Evolutionary conservation across 2,888 invertebrate species (phyloP).

Genomic region (Cheilosia urbana): DNA sequence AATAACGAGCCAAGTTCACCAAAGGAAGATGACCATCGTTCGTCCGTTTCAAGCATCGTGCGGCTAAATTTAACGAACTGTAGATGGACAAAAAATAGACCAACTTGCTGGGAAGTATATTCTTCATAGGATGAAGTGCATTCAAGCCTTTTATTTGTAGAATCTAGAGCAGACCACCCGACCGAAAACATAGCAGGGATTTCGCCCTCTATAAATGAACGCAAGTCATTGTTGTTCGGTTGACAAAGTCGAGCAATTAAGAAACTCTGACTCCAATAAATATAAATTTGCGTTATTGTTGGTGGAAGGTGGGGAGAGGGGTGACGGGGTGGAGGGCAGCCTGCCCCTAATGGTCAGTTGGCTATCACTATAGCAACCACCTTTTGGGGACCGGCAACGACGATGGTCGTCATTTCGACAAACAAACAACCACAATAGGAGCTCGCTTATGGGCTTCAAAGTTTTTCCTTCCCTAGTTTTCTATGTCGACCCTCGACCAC

Average conservation of each 20-base stretch:
- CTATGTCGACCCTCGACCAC: background rate
- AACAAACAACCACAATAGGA: constrained; percentile 55
- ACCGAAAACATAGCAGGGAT: background rate
- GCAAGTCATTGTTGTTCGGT: constrained; percentile 61
- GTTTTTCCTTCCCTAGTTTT: constrained; percentile 37
- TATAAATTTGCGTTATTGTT: constrained; percentile 62
- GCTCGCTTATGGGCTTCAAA: constrained; percentile 31
- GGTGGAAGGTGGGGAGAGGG: background rate
- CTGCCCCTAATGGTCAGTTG: too few relatives aligned
- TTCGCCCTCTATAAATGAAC: constrained; percentile 48
- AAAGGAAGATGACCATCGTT: constrained; percentile 60
- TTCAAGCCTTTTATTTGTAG: constrained; percentile 48
- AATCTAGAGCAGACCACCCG: background rate
- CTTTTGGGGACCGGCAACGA: constrained; percentile 3
- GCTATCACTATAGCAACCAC: background rate
- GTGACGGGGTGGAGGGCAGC: too few relatives aligned
- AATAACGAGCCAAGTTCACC: constrained; percentile 62
- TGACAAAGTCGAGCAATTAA: constrained; percentile 72
- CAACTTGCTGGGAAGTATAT: constrained; percentile 15
- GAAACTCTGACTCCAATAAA: constrained; percentile 72
- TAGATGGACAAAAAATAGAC: constrained; percentile 47
- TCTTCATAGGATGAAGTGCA: constrained; percentile 39
- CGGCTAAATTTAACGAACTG: constrained; percentile 61
- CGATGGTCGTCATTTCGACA: constrained; percentile 28
- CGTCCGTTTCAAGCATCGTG: constrained; percentile 47